Evolutionary conservation across 1,140 invertebrate species (phyloP).

Genomic region (Brachionus rotundiformis): DNA sequence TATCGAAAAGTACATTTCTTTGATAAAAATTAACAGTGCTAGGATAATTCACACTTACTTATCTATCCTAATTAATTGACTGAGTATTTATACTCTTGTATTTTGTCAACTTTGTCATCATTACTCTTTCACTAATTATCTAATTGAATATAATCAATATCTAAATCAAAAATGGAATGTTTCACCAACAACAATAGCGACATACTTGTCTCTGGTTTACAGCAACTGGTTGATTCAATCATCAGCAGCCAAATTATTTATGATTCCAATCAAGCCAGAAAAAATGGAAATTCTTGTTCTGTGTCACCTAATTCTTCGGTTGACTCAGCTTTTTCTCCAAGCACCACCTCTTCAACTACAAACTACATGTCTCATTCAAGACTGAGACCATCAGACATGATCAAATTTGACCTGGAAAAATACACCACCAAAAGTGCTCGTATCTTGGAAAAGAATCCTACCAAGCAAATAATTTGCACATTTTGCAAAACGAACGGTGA

Average conservation of each 20-base stretch:
- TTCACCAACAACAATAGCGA: neutral
- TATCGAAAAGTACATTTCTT: neutral
- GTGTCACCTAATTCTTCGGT: neutral
- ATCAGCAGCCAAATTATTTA: neutral
- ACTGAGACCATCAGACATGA: neutral
- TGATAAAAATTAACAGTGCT: neutral
- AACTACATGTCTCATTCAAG: too few species aligned
- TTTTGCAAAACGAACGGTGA: conserved; percentile 77
- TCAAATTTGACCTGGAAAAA: neutral
- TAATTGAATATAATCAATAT: too few species aligned
- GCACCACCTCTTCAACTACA: too few species aligned
- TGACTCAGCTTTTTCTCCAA: neutral
- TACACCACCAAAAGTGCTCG: neutral
- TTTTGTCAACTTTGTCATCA: too few species aligned
- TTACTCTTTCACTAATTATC: too few species aligned
- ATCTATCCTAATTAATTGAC: neutral
- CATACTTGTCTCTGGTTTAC: neutral
- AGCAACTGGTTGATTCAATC: neutral
- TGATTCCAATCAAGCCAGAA: neutral
- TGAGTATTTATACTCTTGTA: conserved; percentile 8
- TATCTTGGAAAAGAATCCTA: neutral
- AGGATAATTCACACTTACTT: neutral
- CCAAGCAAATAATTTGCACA: conserved; percentile 65
- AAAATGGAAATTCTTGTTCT: neutral
- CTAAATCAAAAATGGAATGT: neutral